Conservation (phyloP, 2,797 vertebrate genomes). For the Chaetophractus vellerosus region DNA sequence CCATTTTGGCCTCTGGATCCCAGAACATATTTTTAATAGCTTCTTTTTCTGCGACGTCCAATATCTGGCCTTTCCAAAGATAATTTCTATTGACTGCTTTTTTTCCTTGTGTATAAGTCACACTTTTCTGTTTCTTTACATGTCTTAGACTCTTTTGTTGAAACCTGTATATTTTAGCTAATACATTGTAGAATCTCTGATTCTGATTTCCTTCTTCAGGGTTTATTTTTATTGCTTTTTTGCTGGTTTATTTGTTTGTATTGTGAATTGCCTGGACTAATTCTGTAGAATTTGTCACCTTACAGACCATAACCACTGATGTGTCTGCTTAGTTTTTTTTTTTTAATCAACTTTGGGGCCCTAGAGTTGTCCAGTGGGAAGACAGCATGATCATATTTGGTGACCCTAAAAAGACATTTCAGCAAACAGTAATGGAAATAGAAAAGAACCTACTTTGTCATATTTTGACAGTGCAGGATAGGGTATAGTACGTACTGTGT, state of each 20-base stretch:
- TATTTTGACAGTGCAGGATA: not conserved
- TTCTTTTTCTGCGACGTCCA: not conserved
- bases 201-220: not conserved
- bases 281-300: not conserved
- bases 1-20: too few species aligned
- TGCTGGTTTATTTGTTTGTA: not conserved
- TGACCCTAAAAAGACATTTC: not conserved
- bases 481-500: not conserved
- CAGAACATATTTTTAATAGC: not conserved
- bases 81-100: not conserved
- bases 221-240: not conserved
- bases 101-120: not conserved
- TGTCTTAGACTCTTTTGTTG: not conserved
- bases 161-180: not conserved
- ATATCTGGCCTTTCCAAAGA: not conserved
- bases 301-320: not conserved
- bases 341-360: not conserved
- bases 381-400: not conserved
- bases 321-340: not conserved
- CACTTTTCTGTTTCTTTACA: not conserved
- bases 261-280: not conserved
- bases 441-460: not conserved
- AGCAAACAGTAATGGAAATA: not conserved
- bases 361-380: not conserved
- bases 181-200: not conserved